Percentiles rank a stretch among this genome's conserved stretches.
Conservation (phyloP, 2,113 vertebrate species). For the Serilophus lunatus region DNA sequence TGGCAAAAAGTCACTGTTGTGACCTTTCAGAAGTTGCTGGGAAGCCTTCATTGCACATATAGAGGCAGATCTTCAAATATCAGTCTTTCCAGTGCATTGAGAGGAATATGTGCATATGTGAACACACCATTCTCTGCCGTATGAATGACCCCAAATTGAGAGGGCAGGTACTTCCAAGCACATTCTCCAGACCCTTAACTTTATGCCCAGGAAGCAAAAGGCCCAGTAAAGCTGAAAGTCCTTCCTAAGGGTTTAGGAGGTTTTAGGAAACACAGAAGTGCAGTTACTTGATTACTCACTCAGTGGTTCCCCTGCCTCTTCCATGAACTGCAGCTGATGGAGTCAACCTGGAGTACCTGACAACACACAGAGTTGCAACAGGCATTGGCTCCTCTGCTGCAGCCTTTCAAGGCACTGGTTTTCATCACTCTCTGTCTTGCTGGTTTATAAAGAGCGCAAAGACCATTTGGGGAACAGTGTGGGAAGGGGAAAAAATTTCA, state of each 20-base stretch:
- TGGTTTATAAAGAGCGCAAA: not conserved
- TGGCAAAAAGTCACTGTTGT: not conserved
- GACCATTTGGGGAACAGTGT: not conserved
- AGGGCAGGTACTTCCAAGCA: not conserved
- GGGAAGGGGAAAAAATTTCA: not conserved
- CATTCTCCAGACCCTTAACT: not conserved
- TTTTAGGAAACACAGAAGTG: not conserved
- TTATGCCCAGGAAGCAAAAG: not conserved
- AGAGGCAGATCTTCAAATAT: not conserved
- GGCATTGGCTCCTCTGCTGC: not conserved
- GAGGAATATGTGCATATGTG: not conserved
- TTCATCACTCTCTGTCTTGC: not conserved
- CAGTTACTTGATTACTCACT: not conserved
- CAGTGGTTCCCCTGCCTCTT: accelerated
- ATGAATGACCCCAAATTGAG: not conserved
- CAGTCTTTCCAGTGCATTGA: not conserved
- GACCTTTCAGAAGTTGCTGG: not conserved
- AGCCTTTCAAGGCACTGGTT: not conserved
- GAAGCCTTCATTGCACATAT: not conserved
- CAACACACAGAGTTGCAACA: accelerated
- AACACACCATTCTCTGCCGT: not conserved
- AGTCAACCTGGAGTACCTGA: not conserved
- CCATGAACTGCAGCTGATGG: not conserved
- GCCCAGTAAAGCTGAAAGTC: not conserved
- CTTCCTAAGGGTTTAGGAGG: not conserved